Conservation (phyloP, 2,797 vertebrate species). For the Erethizon dorsatum region DNA sequence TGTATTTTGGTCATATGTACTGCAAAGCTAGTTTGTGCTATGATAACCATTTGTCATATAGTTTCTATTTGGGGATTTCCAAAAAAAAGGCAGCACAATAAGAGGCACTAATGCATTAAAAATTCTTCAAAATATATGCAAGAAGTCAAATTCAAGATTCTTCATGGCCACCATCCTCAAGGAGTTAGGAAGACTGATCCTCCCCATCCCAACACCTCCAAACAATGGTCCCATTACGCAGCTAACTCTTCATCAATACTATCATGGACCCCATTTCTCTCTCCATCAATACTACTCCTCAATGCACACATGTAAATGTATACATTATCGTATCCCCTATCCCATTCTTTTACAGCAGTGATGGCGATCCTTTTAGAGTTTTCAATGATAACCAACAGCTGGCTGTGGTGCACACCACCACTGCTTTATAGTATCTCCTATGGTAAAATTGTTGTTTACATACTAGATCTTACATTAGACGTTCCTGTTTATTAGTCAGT, state of each 20-base stretch:
- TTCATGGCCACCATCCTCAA: slow-evolving; percentile 37
- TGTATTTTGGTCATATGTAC: not conserved
- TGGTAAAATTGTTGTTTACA: slow-evolving; percentile 21
- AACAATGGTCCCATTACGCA: not conserved
- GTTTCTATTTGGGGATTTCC: slow-evolving; percentile 30
- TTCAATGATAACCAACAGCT: not conserved
- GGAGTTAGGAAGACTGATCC: slow-evolving; percentile 3
- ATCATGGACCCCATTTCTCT: slow-evolving; percentile 8
- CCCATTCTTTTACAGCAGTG: not conserved
- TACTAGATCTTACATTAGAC: slow-evolving; percentile 54
- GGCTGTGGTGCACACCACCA: not conserved
- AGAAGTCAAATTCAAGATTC: not conserved
- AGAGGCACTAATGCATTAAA: slow-evolving; percentile 41
- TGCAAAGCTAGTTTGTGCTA: slow-evolving; percentile 61
- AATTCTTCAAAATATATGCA: slow-evolving; percentile 37
- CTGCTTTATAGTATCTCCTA: slow-evolving; percentile 9
- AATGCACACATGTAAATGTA: not conserved
- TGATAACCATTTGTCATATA: slow-evolving; percentile 49
- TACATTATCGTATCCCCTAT: not conserved
- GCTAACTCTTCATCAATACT: slow-evolving; percentile 46
- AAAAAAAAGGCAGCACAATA: slow-evolving; percentile 53
- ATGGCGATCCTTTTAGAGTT: not conserved
- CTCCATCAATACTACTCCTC: slow-evolving; percentile 9
- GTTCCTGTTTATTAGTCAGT: not conserved
- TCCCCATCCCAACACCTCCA: slow-evolving; percentile 30